phyloP scores from a whole-genome alignment of 64 coral and sea anemone species.

The Acropora yongei region DNA sequence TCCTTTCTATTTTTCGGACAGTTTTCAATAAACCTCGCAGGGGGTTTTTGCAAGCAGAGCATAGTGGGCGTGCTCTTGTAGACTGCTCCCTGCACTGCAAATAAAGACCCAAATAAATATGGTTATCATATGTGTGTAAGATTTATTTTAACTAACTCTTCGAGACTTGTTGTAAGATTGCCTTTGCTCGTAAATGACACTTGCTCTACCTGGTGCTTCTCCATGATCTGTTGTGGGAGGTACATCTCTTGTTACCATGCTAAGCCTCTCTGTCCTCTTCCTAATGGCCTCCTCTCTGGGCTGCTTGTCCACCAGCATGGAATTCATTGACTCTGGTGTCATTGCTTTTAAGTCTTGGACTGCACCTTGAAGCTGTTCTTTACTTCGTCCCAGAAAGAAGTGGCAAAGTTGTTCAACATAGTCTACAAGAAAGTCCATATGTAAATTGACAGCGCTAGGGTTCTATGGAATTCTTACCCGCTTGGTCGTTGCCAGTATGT shows the following conservation, averaged over 20 bases:
- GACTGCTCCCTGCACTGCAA: constrained; percentile 29
- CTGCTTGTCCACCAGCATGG: constrained; percentile 47
- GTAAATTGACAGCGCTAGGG: background rate
- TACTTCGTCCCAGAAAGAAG: constrained; percentile 59
- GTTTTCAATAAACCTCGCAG: too few relatives aligned
- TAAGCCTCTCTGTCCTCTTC: constrained; percentile 34
- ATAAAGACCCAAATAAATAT: constrained; percentile 2
- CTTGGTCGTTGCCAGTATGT: background rate
- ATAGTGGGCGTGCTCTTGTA: constrained; percentile 27
- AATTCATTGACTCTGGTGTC: constrained; percentile 54
- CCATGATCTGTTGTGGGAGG: constrained; percentile 4
- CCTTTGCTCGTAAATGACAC: background rate
- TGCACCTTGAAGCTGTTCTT: constrained; percentile 26
- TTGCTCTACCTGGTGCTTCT: constrained; percentile 25
- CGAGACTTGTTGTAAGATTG: background rate
- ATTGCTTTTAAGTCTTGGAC: constrained; percentile 20
- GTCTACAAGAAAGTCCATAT: constrained; percentile 42
- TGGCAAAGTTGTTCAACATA: constrained; percentile 57
- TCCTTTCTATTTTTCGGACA: too few relatives aligned
- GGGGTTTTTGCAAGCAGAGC: constrained; percentile 31
- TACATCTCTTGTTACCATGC: constrained; percentile 59
- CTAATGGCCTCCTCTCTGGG: constrained; percentile 51
- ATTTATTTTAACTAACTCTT: background rate
- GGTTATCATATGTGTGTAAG: background rate
- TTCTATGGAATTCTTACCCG: background rate